phyloP scores from a whole-genome alignment of 2,797 vertebrate species.

The Smutsia gigantea region DNA sequence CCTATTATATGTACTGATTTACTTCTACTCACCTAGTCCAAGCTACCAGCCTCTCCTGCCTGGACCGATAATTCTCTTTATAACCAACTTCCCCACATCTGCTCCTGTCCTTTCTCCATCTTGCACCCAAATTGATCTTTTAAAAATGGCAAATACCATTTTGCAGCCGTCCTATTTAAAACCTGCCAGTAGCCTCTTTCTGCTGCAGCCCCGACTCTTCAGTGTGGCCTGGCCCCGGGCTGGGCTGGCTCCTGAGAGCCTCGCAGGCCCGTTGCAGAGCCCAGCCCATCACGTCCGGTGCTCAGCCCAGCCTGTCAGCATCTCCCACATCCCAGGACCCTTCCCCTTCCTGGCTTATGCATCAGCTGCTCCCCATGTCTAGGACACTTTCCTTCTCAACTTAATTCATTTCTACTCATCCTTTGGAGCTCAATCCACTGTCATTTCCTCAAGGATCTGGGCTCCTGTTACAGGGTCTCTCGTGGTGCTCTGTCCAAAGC shows the following conservation, averaged over 20 bases:
- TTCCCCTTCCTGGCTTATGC: not conserved
- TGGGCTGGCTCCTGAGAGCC: not conserved
- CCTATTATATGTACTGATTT: not conserved
- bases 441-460: no score
- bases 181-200: not conserved
- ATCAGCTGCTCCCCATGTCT: not conserved
- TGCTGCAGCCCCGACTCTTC: not conserved
- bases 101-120: no score
- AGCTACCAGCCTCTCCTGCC: not conserved
- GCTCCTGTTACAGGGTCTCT: not conserved
- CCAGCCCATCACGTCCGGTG: rapidly evolving
- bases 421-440: no score
- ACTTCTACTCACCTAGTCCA: not conserved
- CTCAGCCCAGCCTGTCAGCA: not conserved
- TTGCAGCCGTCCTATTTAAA: not conserved
- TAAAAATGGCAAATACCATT: not conserved
- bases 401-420: no score
- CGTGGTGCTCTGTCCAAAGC: not conserved
- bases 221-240: rapidly evolving
- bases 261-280: rapidly evolving
- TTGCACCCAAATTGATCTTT: not conserved
- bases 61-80: not conserved
- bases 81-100: not conserved
- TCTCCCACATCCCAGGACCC: not conserved
- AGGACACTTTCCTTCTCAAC: not conserved